Evolutionary conservation across 2,888 invertebrate genomes (phyloP).

Genomic region (Trimorus sp.): DNA sequence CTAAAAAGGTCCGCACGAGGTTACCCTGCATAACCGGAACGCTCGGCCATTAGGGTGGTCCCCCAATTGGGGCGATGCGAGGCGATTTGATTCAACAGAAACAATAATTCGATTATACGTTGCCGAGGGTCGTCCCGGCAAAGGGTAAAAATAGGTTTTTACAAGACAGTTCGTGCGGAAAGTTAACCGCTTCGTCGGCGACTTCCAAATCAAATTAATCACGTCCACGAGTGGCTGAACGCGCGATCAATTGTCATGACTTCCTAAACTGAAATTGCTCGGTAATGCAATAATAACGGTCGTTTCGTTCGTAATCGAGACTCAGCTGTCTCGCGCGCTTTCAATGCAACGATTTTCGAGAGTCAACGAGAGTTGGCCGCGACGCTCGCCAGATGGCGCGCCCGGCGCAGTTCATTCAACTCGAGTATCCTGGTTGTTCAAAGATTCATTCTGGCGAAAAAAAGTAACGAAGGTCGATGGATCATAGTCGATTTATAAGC

Average conservation of each 20-base stretch:
- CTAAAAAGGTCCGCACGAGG: slow-evolving; percentile 18
- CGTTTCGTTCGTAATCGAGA: too few relatives aligned
- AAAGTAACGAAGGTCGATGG: too few relatives aligned
- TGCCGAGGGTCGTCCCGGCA: slow-evolving; percentile 40
- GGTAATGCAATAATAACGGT: not conserved
- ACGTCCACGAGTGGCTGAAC: slow-evolving; percentile 25
- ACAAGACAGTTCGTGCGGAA: slow-evolving; percentile 14
- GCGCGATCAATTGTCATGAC: slow-evolving; percentile 1
- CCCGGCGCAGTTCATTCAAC: too few relatives aligned
- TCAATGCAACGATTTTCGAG: too few relatives aligned
- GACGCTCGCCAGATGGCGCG: too few relatives aligned
- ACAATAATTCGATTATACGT: slow-evolving; percentile 60
- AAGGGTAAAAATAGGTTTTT: slow-evolving; percentile 60
- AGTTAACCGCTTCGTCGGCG: slow-evolving; percentile 43
- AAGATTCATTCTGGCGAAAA: too few relatives aligned
- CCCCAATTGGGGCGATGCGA: slow-evolving; percentile 48
- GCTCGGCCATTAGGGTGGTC: slow-evolving; percentile 40
- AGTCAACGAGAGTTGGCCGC: too few relatives aligned
- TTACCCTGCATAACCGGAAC: slow-evolving; percentile 28
- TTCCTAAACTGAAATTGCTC: not conserved
- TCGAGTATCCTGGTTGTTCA: too few relatives aligned
- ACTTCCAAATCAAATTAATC: slow-evolving; percentile 37
- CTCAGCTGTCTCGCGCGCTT: too few relatives aligned
- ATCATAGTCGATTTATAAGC: too few relatives aligned
- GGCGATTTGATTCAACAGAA: slow-evolving; percentile 59